phyloP scores from a whole-genome alignment of 2,888 invertebrate genomes.

The Caenorhabditis sp. region DNA sequence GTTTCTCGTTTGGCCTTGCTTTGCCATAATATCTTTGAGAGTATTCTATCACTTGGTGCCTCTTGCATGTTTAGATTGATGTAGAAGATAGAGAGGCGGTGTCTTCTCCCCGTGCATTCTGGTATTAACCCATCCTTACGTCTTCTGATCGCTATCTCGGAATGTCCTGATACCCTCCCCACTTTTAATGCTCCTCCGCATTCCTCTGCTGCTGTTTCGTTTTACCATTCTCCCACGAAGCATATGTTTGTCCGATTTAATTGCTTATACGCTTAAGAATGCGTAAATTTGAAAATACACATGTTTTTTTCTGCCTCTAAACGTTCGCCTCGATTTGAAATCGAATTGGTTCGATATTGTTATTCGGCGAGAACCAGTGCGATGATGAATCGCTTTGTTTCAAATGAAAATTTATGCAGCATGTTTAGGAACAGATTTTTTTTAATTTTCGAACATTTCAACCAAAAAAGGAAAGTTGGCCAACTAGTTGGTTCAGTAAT shows the following conservation, averaged over 20 bases:
- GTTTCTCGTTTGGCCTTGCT: slow-evolving; percentile 16
- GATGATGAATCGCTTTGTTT: background rate
- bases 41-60: slow-evolving; percentile 52
- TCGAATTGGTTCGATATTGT: background rate
- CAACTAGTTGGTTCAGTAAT: no score
- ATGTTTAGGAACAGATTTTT: no score
- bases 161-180: background rate
- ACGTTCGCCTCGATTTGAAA: slow-evolving; percentile 5
- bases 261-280: slow-evolving; percentile 33
- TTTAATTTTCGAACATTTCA: no score
- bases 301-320: slow-evolving; percentile 28
- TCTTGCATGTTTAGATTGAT: slow-evolving; percentile 58
- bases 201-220: slow-evolving; percentile 2
- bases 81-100: slow-evolving; percentile 52
- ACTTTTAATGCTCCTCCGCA: slow-evolving; percentile 12
- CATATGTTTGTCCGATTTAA: slow-evolving; percentile 33
- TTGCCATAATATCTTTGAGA: slow-evolving; percentile 39
- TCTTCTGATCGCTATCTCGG: slow-evolving; percentile 43
- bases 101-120: slow-evolving; percentile 38
- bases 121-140: slow-evolving; percentile 52
- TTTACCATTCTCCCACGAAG: slow-evolving; percentile 22
- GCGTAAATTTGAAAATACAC: slow-evolving; percentile 39
- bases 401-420: no score
- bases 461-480: no score
- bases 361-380: background rate